Evolutionary conservation across 1,140 invertebrate species (phyloP), one percentile per base, ranked within the genome.

Genomic region (Calephelis virginiensis): DNA sequence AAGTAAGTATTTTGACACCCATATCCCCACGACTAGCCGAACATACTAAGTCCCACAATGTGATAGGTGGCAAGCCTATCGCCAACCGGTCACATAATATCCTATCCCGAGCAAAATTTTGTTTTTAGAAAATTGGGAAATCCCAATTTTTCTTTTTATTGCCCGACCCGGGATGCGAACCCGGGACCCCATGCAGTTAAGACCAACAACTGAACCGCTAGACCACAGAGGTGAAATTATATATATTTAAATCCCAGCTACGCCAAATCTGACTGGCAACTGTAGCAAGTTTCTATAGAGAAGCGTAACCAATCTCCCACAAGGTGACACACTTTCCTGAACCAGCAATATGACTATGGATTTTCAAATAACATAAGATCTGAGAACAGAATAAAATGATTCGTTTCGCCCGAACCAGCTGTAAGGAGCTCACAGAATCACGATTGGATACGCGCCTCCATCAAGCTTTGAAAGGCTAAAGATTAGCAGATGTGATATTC

Each of bases 401-500:
- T 89, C 80, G 89, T 74, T 80, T 72, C 85, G 85, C 83, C 72
- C 78, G 66, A 81, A 82, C 82, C 88, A 89, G 86, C 84, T 90
- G 86, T 86, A 87, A 90, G 88, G 80, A 89, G 83, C 80, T 75
- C 67, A 73, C 63, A 81, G 83, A 86, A 90, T 88, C 83, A 80
- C 85, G 78, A 90, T 90, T 90, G 82, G 86, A 83, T 87, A 90
- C 85, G 85, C 84, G 83, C 83, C 82, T 88, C 84, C 88, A 87
- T 90, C 86, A 87, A 83, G 73, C 74, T 85, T 87, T 87, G 82
- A 84, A 90, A 86, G 80, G 71, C 78, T 77, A 89, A 88, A 90
- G 79, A 87, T 89, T 79, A 87, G 84, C 85, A 90, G 85, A 90
- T 88, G 86, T 86, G 85, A 87, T 86, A 86, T 88, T 89, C 85